phyloP scores from a whole-genome alignment of 1,140 invertebrate genomes.

The Drosophila parabipectinata region DNA sequence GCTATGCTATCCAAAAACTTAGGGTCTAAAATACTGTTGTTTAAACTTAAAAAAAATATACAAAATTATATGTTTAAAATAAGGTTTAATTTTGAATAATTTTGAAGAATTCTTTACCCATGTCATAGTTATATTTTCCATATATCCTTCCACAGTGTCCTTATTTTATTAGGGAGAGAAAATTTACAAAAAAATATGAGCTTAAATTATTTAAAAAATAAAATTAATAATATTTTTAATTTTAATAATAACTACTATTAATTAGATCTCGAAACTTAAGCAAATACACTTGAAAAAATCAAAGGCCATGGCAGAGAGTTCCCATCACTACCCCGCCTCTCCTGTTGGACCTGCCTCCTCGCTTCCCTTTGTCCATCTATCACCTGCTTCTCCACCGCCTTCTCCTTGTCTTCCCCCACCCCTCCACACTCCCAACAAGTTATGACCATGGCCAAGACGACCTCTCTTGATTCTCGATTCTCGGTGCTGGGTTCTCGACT shows the following conservation, averaged over 20 bases:
- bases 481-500: slow-evolving; percentile 5
- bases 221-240: no score
- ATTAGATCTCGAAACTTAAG: slow-evolving; percentile 13
- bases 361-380: slow-evolving; percentile 9
- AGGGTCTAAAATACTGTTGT: no score
- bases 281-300: slow-evolving; percentile 71
- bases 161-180: no score
- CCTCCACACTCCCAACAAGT: slow-evolving; percentile 49
- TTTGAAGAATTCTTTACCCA: no score
- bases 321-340: slow-evolving; percentile 35
- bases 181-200: no score
- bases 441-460: slow-evolving; percentile 58
- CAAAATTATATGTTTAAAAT: no score
- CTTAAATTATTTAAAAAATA: no score
- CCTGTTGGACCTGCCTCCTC: background rate
- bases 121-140: no score
- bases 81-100: no score
- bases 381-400: background rate
- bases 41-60: no score
- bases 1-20: no score
- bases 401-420: slow-evolving; percentile 1
- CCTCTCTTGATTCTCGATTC: slow-evolving; percentile 21
- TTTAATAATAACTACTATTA: background rate
- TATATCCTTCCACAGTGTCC: no score
- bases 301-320: slow-evolving; percentile 49